These are phyloP conservation scores for Episyrphus balteatus DNA, from an alignment of 1,140 invertebrate genomes.

Conservation along the genomic window DNA sequence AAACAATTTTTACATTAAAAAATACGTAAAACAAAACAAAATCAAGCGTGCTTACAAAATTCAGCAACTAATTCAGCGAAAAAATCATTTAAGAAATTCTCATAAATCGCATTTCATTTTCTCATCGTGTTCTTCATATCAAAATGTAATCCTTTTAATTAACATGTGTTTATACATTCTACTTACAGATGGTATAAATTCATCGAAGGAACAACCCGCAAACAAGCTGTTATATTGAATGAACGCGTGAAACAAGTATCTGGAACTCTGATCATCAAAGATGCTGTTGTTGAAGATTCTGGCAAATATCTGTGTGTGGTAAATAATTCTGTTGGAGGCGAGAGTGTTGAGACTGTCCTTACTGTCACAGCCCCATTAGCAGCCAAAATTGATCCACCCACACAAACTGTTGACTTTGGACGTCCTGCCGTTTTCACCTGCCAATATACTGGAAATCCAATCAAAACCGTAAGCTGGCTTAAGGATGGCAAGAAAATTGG, in stretches of 20 bases:
- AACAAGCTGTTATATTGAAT: constrained; percentile 71
- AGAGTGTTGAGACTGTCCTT: constrained; percentile 82
- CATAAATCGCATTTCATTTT: not conserved
- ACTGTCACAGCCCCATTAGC: constrained; percentile 84
- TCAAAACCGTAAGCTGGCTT: constrained; percentile 81
- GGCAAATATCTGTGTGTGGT: constrained; percentile 91
- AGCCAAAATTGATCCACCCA: constrained; percentile 75
- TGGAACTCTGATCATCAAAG: constrained; percentile 82
- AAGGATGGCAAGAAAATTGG: constrained; percentile 80
- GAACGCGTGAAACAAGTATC: constrained; percentile 87
- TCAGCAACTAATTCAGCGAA: no score
- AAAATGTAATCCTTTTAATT: not conserved
- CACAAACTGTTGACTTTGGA: constrained; percentile 86
- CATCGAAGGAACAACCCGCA: constrained; percentile 69
- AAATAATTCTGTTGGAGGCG: constrained; percentile 85
- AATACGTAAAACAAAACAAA: no score
- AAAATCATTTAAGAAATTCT: no score
- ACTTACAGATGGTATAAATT: constrained; percentile 85
- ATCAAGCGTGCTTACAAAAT: no score
- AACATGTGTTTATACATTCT: not conserved
- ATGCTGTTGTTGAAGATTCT: constrained; percentile 81
- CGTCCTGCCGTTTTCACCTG: constrained; percentile 81
- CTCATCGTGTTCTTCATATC: not conserved
- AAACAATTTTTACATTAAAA: no score
- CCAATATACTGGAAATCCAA: constrained; percentile 79